Evolutionary conservation across 2,888 invertebrate genomes (phyloP).

Genomic region (Microplitis manilae): DNA sequence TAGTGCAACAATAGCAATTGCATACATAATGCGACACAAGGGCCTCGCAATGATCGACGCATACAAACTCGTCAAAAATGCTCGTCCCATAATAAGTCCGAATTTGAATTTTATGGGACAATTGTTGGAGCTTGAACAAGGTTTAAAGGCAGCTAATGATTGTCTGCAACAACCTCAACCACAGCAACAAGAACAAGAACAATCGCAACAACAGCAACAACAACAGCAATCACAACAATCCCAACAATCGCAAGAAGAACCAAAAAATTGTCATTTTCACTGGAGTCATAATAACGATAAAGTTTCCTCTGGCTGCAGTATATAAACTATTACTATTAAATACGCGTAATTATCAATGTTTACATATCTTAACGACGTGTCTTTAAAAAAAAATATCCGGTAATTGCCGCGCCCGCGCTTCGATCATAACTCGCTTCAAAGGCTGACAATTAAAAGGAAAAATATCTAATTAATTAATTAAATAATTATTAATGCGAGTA

Average conservation of each 20-base stretch:
- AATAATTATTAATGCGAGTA: too few relatives aligned
- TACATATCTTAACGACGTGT: not conserved
- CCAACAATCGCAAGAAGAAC: conserved; percentile 67
- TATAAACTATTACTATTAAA: conserved; percentile 63
- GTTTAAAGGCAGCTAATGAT: conserved; percentile 72
- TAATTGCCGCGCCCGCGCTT: too few relatives aligned
- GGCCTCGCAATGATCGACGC: conserved; percentile 88
- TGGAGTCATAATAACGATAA: conserved; percentile 74
- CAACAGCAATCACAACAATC: conserved; percentile 13
- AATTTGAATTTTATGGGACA: conserved; percentile 96
- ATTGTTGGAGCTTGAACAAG: conserved; percentile 86
- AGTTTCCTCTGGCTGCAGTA: conserved; percentile 75
- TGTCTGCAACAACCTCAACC: not conserved
- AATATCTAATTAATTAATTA: not conserved
- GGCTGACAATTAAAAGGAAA: not conserved
- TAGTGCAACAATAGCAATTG: conserved; percentile 95
- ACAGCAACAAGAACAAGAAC: conserved; percentile 6
- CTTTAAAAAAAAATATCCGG: not conserved
- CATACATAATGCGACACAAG: conserved; percentile 93
- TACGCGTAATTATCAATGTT: not conserved
- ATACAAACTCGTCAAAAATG: conserved; percentile 87
- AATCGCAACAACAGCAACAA: conserved; percentile 20
- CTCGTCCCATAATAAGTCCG: conserved; percentile 92
- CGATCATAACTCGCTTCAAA: too few relatives aligned
- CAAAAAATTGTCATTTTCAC: conserved; percentile 71